Evolutionary conservation across 53 echinoderm and acorn worm genomes (phyloP).

Genomic region (Arbacia lixula): DNA sequence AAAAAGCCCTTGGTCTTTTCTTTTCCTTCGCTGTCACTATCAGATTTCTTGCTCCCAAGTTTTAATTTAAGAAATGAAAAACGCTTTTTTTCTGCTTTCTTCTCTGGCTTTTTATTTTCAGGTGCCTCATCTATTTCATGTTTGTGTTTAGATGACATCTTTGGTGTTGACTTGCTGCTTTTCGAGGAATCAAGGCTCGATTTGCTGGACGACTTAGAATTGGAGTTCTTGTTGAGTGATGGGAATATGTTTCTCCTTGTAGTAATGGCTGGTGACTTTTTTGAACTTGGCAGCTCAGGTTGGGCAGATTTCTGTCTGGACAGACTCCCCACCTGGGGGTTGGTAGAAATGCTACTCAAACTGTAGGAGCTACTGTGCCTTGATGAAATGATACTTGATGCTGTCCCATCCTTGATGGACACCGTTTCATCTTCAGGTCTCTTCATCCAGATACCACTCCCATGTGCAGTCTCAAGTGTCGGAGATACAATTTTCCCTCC

Average conservation of each 20-base stretch:
- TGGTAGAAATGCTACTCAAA: conserved; percentile 47
- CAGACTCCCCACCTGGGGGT: conserved; percentile 33
- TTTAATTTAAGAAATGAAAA: conserved; percentile 96
- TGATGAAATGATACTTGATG: conserved; percentile 31
- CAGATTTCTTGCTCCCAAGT: conserved; percentile 70
- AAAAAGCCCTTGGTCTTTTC: conserved; percentile 43
- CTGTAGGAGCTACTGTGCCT: conserved; percentile 52
- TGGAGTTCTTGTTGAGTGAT: conserved; percentile 56
- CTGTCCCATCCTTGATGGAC: neutral
- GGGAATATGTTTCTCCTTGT: conserved; percentile 37
- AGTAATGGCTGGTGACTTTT: conserved; percentile 20
- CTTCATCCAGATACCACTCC: conserved; percentile 84
- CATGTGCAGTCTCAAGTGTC: conserved; percentile 60
- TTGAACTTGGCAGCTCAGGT: conserved; percentile 22
- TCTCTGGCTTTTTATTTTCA: conserved; percentile 62
- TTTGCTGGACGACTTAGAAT: conserved; percentile 56
- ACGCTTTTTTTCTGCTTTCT: conserved; percentile 87
- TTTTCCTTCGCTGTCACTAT: conserved; percentile 57
- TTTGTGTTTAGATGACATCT: conserved; percentile 37
- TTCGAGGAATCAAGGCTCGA: conserved; percentile 44
- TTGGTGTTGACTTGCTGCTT: conserved; percentile 49
- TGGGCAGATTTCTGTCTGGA: conserved; percentile 53
- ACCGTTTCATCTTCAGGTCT: conserved; percentile 61
- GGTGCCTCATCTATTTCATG: conserved; percentile 37
- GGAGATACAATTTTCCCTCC: conserved; percentile 94